Percentiles rank a stretch among this genome's conserved stretches.
These are phyloP conservation scores for Digitonthophagus gazella DNA, from an alignment of 2,888 invertebrate genomes.

Conservation along the genomic window DNA sequence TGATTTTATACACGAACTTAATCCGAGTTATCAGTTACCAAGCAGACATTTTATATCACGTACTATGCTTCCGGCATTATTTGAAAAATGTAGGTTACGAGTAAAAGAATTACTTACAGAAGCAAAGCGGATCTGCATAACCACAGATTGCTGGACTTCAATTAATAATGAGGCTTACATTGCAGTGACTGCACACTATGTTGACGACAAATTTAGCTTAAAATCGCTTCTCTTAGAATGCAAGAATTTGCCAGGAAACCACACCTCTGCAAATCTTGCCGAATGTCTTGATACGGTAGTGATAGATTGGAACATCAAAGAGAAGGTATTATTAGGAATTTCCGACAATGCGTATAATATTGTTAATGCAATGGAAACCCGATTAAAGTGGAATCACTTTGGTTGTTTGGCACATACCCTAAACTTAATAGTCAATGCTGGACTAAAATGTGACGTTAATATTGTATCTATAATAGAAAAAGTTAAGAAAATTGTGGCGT, in stretches of 20 bases:
- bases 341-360: constrained; percentile 40
- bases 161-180: constrained; percentile 37
- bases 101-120: neutral
- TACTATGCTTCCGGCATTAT: no score
- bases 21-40: neutral
- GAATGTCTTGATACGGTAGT: constrained; percentile 31
- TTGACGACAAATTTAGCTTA: constrained; percentile 34
- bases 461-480: constrained; percentile 43
- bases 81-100: no score
- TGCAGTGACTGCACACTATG: constrained; percentile 37
- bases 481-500: neutral
- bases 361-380: constrained; percentile 31
- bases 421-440: constrained; percentile 35
- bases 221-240: constrained; percentile 36
- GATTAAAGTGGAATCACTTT: constrained; percentile 32
- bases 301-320: constrained; percentile 35
- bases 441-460: no score
- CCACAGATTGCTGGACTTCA: constrained; percentile 42
- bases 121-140: constrained; percentile 33
- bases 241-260: constrained; percentile 28
- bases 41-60: neutral
- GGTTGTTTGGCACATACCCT: constrained; percentile 38
- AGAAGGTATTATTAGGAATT: constrained; percentile 38
- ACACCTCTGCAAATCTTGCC: constrained; percentile 38
- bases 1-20: no score